Base-by-base conservation (phyloP, 2,113 vertebrate genomes). In the Epinephelus moara region DNA sequence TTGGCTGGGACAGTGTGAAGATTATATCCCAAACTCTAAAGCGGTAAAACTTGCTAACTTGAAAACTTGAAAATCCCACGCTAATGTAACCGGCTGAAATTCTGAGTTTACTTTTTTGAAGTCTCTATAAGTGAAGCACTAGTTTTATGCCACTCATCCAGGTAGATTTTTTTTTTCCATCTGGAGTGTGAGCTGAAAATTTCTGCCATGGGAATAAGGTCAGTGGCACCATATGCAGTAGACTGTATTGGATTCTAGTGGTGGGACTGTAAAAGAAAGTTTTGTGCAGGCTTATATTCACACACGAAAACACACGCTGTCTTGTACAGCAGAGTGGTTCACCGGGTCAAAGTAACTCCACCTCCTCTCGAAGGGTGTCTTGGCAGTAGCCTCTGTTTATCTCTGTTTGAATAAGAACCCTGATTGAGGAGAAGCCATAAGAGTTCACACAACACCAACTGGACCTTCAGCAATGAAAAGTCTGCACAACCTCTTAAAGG, bases 361-460 rank as follows among this genome's bases (percentile, higher is more conserved):
- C 75, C 63, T 77, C 70, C 53, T 75, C 45, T 68, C 37, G 1
- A 61, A 73, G 14, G 49, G 21, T 25, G 37, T 67, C 56, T 80
- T 67, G 52, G 80, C 70, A 60, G 21, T 21, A 6, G 15, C n/a
- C 25, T 82, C 47, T 80, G 63, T 86, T 90, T 70, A 72, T 77
- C 72, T 45, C 47, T 74, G 45, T 87, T 77, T 66, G 72, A 69
- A 61, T n/a, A 23, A 25, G 21, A 81, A 61, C 62, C 63, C 62
- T 74, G 57, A 92, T 63, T 75, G 56, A 82, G 61, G 57, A 60
- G 53, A 73, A 84, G 13, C 25, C 42, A 18, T 14, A 53, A 52
- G 61, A 37, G 50, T 82, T 75, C 61, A 70, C 47, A 78, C 47
- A 78, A 60, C 78, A 68, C 71, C 70, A 49, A 30, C 62, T 0